Evolutionary conservation across 2,888 invertebrate genomes (phyloP), one percentile per base, ranked within the genome.

Genomic region (Atherix ibis): DNA sequence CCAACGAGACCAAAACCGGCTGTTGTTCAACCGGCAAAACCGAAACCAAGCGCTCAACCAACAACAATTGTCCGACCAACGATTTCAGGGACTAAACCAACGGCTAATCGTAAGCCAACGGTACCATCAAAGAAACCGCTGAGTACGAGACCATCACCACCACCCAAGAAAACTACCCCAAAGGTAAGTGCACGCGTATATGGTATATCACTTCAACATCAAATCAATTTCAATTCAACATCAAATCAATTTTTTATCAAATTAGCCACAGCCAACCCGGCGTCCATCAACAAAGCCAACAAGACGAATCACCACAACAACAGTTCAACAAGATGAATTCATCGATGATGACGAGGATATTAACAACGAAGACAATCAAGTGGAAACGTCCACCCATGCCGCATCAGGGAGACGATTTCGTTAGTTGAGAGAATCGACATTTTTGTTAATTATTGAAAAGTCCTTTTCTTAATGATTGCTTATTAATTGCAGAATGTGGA

Each of bases 401-500:
- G 29, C 30, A 31, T 26, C 26, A 12, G 35, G 27, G 2, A 30
- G 56, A 38, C 54, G 56, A 48, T 50, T 59, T 43, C 58, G 61
- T 62, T 53, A 61, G 59, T 56, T 36, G 38, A 40, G 39, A n/a
- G n/a, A n/a, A 12, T 18, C 9, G 16, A 13, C n/a, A 14, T 5
- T 33, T 24, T 29, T 27, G 22, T 31, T 16, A 27, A 32, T 45
- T 43, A 50, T 45, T 48, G 51, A 48, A 50, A 47, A 52, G 46
- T 44, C 44, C 44, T 46, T 46, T 48, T 46, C 45, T 43, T 19
- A 38, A 31, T 47, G 46, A 45, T 46, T 40, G 44, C 19, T 44
- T 44, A 46, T 41, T 9, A 14, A 19, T 15, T 69, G 31, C 67
- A 89, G 91, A 82, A 51, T 91, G 91, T 58, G 91, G 91, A 25